Evolutionary conservation across 1,140 invertebrate genomes (phyloP).

Genomic region (Gyrodactylus bullatarudis): DNA sequence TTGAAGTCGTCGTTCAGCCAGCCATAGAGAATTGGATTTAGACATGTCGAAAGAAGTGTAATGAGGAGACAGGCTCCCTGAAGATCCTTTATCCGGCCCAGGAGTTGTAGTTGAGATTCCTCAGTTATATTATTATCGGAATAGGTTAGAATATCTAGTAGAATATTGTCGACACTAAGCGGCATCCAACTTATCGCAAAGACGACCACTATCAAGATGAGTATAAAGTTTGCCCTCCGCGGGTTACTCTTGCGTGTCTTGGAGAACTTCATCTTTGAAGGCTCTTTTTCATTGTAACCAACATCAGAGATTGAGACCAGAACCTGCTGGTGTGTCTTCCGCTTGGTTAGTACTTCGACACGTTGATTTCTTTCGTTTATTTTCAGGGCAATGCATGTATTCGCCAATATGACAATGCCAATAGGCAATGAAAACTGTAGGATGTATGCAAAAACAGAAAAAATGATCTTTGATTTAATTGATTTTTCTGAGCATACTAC

Average conservation of each 20-base stretch:
- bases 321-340: not conserved
- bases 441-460: not conserved
- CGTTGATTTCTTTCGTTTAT: not conserved
- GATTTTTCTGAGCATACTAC: not conserved
- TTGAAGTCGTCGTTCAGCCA: constrained; percentile 25
- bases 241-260: not conserved
- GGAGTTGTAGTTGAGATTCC: too few species aligned
- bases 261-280: not conserved
- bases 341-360: too few species aligned
- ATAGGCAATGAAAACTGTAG: not conserved
- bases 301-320: too few species aligned
- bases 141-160: constrained; percentile 12
- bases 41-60: constrained; percentile 35
- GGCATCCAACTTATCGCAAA: constrained; percentile 55
- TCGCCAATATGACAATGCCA: not conserved
- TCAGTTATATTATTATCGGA: not conserved
- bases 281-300: not conserved
- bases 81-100: not conserved
- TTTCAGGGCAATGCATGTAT: not conserved
- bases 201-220: constrained; percentile 44
- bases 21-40: constrained; percentile 36
- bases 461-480: not conserved
- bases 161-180: constrained; percentile 42
- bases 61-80: constrained; percentile 11
- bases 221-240: constrained; percentile 34